These are phyloP conservation scores for Myotis yumanensis DNA, from an alignment of 2,113 vertebrate species.

Conservation along the genomic window DNA sequence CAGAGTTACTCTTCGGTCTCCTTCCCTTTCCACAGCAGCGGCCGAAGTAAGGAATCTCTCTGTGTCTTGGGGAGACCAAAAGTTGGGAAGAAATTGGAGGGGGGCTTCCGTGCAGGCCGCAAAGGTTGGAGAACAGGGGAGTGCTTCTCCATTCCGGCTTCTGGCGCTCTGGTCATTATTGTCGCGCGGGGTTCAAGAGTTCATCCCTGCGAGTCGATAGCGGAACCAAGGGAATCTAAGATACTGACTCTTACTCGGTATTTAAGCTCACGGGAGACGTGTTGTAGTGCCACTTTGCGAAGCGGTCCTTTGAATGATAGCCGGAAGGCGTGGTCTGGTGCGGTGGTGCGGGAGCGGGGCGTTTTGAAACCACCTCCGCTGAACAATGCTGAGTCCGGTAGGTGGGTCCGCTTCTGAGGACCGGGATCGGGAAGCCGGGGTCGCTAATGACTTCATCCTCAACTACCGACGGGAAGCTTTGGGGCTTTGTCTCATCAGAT, in stretches of 20 bases:
- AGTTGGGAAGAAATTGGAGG: conserved; percentile 22
- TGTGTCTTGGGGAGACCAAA: conserved; percentile 37
- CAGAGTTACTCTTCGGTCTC: conserved; percentile 62
- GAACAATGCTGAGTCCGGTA: conserved; percentile 73
- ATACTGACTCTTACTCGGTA: conserved; percentile 18
- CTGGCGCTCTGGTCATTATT: conserved; percentile 35
- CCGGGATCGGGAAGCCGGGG: conserved; percentile 60
- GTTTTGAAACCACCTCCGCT: conserved; percentile 66
- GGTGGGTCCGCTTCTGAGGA: conserved; percentile 62
- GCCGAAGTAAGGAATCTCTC: conserved; percentile 64
- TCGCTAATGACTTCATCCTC: conserved; percentile 69
- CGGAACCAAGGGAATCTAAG: conserved; percentile 36
- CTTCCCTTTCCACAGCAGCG: conserved; percentile 47
- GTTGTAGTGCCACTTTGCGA: conserved; percentile 21
- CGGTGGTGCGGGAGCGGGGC: conserved; percentile 36
- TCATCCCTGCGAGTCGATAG: conserved; percentile 69
- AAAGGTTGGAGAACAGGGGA: conserved; percentile 48
- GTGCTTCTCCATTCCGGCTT: conserved; percentile 30
- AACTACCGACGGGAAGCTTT: conserved; percentile 63
- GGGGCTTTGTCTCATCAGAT: conserved; percentile 42
- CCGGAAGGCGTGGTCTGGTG: conserved; percentile 76
- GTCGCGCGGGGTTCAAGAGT: conserved; percentile 80
- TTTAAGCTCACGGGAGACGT: conserved; percentile 35
- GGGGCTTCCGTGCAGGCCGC: background rate
- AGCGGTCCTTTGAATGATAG: conserved; percentile 65